Evolutionary conservation across 1,140 invertebrate genomes (phyloP), one percentile per base, ranked within the genome.

Genomic region (Teleopsis dalmanni): DNA sequence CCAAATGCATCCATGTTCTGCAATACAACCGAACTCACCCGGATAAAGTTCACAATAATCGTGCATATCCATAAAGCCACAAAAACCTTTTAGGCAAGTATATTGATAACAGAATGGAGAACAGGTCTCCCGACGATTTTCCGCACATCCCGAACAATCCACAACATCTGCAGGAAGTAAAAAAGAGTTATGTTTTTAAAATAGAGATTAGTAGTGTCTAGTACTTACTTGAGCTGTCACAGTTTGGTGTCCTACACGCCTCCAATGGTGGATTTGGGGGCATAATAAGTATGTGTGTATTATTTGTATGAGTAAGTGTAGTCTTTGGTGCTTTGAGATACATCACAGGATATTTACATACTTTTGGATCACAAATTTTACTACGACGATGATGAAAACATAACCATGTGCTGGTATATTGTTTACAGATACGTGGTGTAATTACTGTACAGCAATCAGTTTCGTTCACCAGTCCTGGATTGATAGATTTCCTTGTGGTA

Each of bases 101-200:
- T 65, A 65, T 13, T 42, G 55, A 11, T 58, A 65, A 45, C 62
- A 65, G 3, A 43, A 43, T 0, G 29, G 10, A 0, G 62, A 62
- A 27, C 62, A 65, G 7, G 41, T 50, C 23, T 62, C 55, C 3
- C 53, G 47, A 6, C 43, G 33, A 16, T 58, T 47, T 13, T 48
- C 34, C 7, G 47, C 51, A 49, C 62, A 65, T 3, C 62, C 62
- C 4, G 62, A 65, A 18, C 62, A 65, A 21, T 65, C 53, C 3
- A 65, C 41, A n/a, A 44, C 19, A 19, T 58, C 62, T 62, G 19
- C 6, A 48, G 31, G n/a, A 19, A 19, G 5, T 31, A 1, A 41
- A n/a, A n/a, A n/a, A 41, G 4, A 8, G 5, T 40, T 40, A 22
- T 22, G 22, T 23, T 23, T 3, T 22, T 40, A 23, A 40, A 22